Conservation (phyloP, 2,797 vertebrate genomes). For the Amblyraja radiata region DNA sequence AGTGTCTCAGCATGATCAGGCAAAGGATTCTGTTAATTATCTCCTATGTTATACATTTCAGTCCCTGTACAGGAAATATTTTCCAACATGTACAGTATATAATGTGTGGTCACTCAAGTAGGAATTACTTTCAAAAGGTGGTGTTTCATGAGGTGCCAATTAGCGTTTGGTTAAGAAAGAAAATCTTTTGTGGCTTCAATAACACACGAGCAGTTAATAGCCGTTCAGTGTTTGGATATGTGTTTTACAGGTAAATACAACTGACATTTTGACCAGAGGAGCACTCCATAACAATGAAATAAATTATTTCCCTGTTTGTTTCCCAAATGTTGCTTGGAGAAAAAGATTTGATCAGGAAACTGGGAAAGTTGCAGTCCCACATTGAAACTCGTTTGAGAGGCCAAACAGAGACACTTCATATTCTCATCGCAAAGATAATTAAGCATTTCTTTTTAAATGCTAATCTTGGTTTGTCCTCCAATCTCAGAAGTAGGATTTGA, state of each 20-base stretch:
- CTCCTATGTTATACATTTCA: background rate
- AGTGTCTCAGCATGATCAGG: no score
- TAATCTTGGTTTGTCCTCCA: background rate
- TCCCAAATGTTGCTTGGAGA: background rate
- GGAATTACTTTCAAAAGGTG: background rate
- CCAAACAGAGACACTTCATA: background rate
- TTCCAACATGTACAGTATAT: background rate
- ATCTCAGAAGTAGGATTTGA: background rate
- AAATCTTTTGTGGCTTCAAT: background rate
- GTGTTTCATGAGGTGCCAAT: background rate
- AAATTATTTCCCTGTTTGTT: background rate
- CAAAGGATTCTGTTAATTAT: background rate
- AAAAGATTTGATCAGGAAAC: background rate
- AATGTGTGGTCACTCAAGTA: background rate
- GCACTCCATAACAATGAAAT: background rate
- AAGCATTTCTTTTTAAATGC: background rate
- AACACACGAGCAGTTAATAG: background rate
- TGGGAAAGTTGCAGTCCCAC: background rate
- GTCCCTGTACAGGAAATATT: background rate
- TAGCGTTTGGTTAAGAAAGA: background rate
- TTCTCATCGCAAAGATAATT: background rate
- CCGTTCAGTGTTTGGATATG: background rate
- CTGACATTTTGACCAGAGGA: background rate
- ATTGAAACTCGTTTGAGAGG: background rate
- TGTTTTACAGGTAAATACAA: background rate